These are phyloP conservation scores for Hypselothyrea guttata DNA, from an alignment of 2,888 invertebrate species.

Conservation along the genomic window DNA sequence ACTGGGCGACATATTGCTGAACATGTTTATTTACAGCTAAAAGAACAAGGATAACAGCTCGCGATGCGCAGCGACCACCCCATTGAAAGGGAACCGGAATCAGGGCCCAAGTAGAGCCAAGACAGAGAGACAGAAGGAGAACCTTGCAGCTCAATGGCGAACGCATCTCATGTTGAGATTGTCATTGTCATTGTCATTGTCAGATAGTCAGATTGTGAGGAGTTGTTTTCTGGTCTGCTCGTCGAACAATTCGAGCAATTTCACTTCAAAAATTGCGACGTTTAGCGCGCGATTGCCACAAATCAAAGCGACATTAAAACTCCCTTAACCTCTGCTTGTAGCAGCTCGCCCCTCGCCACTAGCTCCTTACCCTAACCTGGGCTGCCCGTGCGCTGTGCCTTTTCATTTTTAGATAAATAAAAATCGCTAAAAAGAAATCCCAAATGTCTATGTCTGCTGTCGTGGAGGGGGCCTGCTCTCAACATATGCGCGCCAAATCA, in stretches of 20 bases:
- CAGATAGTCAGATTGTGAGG: conserved; percentile 19
- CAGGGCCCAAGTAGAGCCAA: conserved; percentile 19
- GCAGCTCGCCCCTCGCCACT: background rate
- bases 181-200: conserved; percentile 38
- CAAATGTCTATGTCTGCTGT: conserved; percentile 42
- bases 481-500: conserved; percentile 75
- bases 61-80: conserved; percentile 18
- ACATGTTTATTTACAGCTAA: conserved; percentile 72
- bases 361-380: background rate
- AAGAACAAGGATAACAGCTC: conserved; percentile 57
- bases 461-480: conserved; percentile 7
- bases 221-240: conserved; percentile 28
- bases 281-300: conserved; percentile 76
- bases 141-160: background rate
- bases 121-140: background rate
- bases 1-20: conserved; percentile 64
- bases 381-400: conserved; percentile 31
- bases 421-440: conserved; percentile 59
- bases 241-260: conserved; percentile 74
- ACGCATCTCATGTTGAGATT: conserved; percentile 5
- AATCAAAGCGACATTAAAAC: conserved; percentile 74
- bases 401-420: conserved; percentile 72
- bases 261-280: conserved; percentile 76
- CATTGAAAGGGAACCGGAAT: conserved; percentile 33
- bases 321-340: conserved; percentile 12